These are phyloP conservation scores for Drosophila equinoxialis DNA, from an alignment of 1,140 invertebrate genomes.

Conservation along the genomic window DNA sequence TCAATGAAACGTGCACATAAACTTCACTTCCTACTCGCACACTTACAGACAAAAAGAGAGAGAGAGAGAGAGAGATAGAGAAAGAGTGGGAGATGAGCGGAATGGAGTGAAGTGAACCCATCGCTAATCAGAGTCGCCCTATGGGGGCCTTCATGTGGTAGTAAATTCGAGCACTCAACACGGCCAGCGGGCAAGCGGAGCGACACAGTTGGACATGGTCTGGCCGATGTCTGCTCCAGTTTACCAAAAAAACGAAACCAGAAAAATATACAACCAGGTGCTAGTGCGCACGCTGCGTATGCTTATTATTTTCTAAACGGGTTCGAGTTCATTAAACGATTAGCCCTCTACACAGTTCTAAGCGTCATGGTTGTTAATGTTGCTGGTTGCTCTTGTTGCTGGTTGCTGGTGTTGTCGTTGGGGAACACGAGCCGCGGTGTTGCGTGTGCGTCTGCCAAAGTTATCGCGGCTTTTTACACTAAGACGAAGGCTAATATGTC, in stretches of 20 bases:
- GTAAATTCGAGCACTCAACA: slow-evolving; percentile 76
- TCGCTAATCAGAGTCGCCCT: slow-evolving; percentile 64
- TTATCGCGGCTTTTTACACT: slow-evolving; percentile 79
- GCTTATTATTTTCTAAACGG: slow-evolving; percentile 65
- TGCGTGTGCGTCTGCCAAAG: slow-evolving; percentile 75
- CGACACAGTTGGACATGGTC: slow-evolving; percentile 65
- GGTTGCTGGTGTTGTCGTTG: slow-evolving; percentile 49
- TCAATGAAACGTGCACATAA: slow-evolving; percentile 69
- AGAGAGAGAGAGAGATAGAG: too few species aligned
- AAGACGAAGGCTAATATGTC: slow-evolving; percentile 80
- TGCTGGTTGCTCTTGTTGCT: slow-evolving; percentile 3
- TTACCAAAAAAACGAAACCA: slow-evolving; percentile 35
- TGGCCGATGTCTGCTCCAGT: slow-evolving; percentile 43
- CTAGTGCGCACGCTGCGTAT: slow-evolving; percentile 72
- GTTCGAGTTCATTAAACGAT: slow-evolving; percentile 78
- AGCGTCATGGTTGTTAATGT: slow-evolving; percentile 26
- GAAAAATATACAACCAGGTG: slow-evolving; percentile 29
- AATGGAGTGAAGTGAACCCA: slow-evolving; percentile 5
- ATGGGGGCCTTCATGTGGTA: slow-evolving; percentile 52
- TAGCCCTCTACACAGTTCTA: slow-evolving; percentile 40
- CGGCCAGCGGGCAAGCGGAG: slow-evolving; percentile 68
- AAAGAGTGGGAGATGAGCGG: slow-evolving; percentile 7
- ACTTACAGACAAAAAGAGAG: not conserved
- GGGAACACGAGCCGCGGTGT: slow-evolving; percentile 65
- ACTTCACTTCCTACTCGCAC: slow-evolving; percentile 59